Conservation (phyloP, 2,797 vertebrate genomes). For the Microchirus variegatus region DNA sequence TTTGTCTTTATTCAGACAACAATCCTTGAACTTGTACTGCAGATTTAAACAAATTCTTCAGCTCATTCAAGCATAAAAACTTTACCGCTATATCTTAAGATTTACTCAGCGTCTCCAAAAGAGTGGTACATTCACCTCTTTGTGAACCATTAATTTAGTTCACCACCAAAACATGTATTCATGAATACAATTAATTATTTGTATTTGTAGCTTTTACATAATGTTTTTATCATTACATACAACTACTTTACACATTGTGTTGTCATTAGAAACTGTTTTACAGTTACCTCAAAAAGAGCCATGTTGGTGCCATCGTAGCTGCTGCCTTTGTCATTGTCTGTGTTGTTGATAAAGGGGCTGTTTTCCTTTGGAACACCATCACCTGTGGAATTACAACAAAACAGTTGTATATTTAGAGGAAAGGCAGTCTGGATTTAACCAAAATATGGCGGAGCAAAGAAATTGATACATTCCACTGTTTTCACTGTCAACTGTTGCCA, state of each 20-base stretch:
- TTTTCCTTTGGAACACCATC: constrained; percentile 89
- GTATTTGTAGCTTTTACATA: too few relatives aligned
- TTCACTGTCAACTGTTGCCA: not conserved
- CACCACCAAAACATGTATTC: constrained; percentile 12
- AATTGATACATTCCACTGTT: not conserved
- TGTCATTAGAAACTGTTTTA: not conserved
- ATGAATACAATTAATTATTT: not conserved
- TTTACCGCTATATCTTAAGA: too few relatives aligned
- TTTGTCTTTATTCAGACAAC: too few relatives aligned
- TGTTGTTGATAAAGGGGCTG: constrained; percentile 89
- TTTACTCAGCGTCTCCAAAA: not conserved
- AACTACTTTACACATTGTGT: too few relatives aligned
- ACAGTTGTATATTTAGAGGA: constrained; percentile 2
- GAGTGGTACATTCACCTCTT: constrained; percentile 15
- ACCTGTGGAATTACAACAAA: constrained; percentile 73
- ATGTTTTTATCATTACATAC: too few relatives aligned
- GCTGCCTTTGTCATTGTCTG: constrained; percentile 83
- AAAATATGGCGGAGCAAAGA: not conserved
- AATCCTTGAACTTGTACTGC: too few relatives aligned
- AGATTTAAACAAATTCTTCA: too few relatives aligned
- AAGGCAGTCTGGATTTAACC: not conserved
- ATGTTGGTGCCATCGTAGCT: constrained; percentile 94
- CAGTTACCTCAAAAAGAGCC: constrained; percentile 93
- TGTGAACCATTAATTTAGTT: constrained; percentile 15
- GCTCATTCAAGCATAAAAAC: too few relatives aligned